phyloP scores from a whole-genome alignment of 2,888 invertebrate genomes.

The Zootermopsis nevadensis region DNA sequence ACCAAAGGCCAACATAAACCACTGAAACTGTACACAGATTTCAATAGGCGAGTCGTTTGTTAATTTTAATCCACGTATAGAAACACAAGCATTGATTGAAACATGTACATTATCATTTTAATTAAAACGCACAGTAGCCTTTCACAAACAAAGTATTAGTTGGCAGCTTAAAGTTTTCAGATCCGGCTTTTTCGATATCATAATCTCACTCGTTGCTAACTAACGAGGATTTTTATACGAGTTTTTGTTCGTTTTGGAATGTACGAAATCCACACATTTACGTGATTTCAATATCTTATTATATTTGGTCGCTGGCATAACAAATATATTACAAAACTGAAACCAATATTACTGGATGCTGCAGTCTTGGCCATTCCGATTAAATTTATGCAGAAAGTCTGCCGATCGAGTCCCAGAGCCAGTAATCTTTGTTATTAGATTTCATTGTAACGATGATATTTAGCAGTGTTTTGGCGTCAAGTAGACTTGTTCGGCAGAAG shows the following conservation, averaged over 20 bases:
- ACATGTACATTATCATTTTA: background rate
- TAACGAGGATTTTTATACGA: background rate
- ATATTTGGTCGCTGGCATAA: background rate
- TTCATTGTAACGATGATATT: background rate
- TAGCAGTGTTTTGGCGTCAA: too few relatives aligned
- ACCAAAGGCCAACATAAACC: too few relatives aligned
- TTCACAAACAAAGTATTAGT: background rate
- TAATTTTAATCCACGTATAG: background rate
- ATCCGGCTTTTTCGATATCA: background rate
- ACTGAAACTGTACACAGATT: too few relatives aligned
- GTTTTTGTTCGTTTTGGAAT: background rate
- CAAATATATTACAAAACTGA: background rate
- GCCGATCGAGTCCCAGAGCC: background rate
- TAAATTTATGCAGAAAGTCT: background rate
- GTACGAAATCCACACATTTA: background rate
- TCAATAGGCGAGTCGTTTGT: too few relatives aligned
- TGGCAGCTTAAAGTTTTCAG: background rate
- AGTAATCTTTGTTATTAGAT: background rate
- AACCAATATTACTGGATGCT: background rate
- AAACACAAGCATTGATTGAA: background rate
- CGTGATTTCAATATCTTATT: background rate
- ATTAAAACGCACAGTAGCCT: background rate
- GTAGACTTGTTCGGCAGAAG: too few relatives aligned
- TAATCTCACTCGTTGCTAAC: background rate
- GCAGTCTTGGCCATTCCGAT: background rate